Base-by-base conservation (phyloP, 2,113 vertebrate species). In the Orycteropus afer region DNA sequence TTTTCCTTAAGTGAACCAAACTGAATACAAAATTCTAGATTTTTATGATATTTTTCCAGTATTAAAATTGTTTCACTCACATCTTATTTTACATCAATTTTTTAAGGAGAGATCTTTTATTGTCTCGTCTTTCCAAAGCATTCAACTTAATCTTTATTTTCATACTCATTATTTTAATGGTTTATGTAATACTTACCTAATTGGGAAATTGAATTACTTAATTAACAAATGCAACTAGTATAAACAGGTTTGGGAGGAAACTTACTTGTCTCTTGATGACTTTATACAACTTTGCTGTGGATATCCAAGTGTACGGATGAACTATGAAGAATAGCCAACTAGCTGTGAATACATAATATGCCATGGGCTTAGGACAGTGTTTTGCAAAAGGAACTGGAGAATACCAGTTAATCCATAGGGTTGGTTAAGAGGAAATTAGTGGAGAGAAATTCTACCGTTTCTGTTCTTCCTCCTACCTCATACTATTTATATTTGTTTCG, bases 121-220 rank as follows among this genome's bases (percentile, higher is more conserved):
- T 89, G 17, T 82, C 40, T 90, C 94, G 23, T 73, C 20, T 92
- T 94, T 83, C 78, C 23, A 45, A 65, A 89, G 20, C 22, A 45
- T 79, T 80, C 57, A 86, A 2, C 78, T n/a, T 69, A 74, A 37
- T 93, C 37, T 93, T 96, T 82, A 40, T 94, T 77, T 84, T 90
- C 27, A 79, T 74, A n/a, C 65, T 22, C 23, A 5, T 69, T 86
- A 40, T 71, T 79, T 89, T 95, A 45, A 71, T 91, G 65, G 37
- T 51, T 95, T 93, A 90, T 84, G 11, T 91, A 74, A 82, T 80
- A 57, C 59, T 96, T 80, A 81, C n/a, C n/a, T n/a, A n/a, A n/a
- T n/a, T n/a, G n/a, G n/a, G n/a, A n/a, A n/a, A 47, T 93, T 63
- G 78, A 91, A 25, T 92, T 80, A 73, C 83, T 22, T 89, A 84